These are phyloP conservation scores for Brachycybe producta DNA, from an alignment of 2,888 invertebrate species.

Conservation along the genomic window DNA sequence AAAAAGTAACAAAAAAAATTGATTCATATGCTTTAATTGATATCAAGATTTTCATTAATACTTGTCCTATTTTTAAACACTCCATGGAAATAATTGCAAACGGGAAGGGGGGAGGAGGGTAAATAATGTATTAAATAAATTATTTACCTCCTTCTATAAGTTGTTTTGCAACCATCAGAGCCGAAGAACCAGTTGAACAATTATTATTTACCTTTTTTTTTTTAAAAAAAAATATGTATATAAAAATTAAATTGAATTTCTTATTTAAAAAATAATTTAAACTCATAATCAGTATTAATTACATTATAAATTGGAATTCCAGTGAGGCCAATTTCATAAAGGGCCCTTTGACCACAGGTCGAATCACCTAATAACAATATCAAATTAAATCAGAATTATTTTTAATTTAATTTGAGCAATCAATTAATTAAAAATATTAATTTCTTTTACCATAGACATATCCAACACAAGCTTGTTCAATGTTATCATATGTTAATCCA, in stretches of 20 bases:
- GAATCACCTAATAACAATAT: constrained; percentile 55
- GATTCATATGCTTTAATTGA: no score
- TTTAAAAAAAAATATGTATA: no score
- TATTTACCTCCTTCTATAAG: constrained; percentile 61
- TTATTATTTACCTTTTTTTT: constrained; percentile 71
- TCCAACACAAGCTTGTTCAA: constrained; percentile 83
- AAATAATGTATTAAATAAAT: constrained; percentile 4
- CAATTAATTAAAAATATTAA: constrained; percentile 6
- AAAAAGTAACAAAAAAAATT: no score
- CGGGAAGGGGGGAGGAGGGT: no score
- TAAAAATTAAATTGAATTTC: no score
- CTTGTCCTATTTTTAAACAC: no score
- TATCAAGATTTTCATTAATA: no score
- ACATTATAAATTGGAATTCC: constrained; percentile 94
- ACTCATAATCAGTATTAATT: constrained; percentile 20
- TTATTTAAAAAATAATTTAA: no score
- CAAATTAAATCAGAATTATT: not conserved
- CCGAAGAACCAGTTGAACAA: constrained; percentile 92
- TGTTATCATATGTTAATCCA: constrained; percentile 53
- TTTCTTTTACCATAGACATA: constrained; percentile 65
- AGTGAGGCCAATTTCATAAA: constrained; percentile 88
- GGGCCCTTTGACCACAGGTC: constrained; percentile 83
- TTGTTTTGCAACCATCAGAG: constrained; percentile 78
- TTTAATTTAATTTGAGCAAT: constrained; percentile 12
- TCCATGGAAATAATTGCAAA: no score